Conservation (phyloP, 2,888 invertebrate genomes). For the Aelia acuminata region DNA sequence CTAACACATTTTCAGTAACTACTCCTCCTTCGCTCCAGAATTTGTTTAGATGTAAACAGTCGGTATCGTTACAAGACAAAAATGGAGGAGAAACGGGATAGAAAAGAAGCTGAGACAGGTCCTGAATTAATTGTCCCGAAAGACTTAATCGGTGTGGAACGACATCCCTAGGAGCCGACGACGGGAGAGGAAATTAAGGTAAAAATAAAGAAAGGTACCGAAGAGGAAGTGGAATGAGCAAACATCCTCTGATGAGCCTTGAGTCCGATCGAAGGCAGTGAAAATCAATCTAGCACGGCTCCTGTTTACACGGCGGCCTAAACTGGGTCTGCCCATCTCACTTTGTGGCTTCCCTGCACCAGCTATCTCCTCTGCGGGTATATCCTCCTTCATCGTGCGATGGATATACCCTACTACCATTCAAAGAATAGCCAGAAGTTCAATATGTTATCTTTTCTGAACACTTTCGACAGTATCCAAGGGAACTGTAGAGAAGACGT, state of each 20-base stretch:
- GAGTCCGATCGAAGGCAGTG: constrained; percentile 24
- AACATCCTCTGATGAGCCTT: constrained; percentile 46
- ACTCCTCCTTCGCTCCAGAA: no score
- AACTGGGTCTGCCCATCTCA: background rate
- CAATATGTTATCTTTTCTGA: no score
- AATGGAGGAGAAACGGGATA: background rate
- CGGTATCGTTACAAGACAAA: no score
- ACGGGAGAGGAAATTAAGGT: background rate
- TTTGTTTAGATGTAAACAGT: no score
- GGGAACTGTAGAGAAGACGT: no score
- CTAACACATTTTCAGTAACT: no score
- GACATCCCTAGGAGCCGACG: background rate
- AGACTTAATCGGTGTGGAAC: background rate
- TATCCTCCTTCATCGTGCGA: background rate
- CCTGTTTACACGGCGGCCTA: constrained; percentile 44
- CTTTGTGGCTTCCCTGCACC: constrained; percentile 4
- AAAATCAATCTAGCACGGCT: constrained; percentile 48
- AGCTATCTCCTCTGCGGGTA: background rate
- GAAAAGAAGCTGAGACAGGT: background rate
- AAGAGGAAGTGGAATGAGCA: background rate
- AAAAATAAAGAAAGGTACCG: constrained; percentile 5
- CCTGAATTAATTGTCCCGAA: background rate
- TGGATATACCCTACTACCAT: background rate
- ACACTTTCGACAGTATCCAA: no score
- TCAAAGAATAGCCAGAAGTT: no score